These are phyloP conservation scores for Chromobotia macracanthus DNA, from an alignment of 2,797 vertebrate species.

Conservation along the genomic window DNA sequence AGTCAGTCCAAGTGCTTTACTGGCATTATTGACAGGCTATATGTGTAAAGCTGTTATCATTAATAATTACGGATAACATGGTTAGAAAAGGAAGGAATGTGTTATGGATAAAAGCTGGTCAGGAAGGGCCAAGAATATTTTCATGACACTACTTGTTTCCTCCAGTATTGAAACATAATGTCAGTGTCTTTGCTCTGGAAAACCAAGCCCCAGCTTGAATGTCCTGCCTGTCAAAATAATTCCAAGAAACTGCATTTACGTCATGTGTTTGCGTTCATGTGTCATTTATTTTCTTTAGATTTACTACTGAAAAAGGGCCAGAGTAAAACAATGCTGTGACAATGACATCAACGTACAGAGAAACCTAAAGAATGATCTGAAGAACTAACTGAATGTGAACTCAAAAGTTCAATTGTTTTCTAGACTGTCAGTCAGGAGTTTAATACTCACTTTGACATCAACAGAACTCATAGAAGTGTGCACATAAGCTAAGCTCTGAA, in stretches of 20 bases:
- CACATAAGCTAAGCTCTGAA: conserved; percentile 11
- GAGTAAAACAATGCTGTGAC: background rate
- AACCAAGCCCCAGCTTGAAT: conserved; percentile 14
- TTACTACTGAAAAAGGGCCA: background rate
- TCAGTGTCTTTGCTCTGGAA: background rate
- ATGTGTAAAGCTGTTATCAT: background rate
- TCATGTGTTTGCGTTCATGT: background rate
- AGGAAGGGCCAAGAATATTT: background rate
- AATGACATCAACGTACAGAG: background rate
- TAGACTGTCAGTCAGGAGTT: background rate
- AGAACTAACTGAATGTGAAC: background rate
- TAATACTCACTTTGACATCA: background rate
- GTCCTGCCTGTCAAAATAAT: conserved; percentile 26
- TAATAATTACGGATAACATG: too few relatives aligned
- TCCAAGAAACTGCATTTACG: background rate
- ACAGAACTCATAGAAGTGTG: conserved; percentile 3
- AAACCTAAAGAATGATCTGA: background rate
- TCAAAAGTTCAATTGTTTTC: background rate
- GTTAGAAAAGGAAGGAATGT: background rate
- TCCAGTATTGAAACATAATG: conserved; percentile 1
- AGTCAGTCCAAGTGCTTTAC: background rate
- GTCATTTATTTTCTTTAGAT: background rate
- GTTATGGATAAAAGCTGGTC: background rate
- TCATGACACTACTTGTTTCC: conserved; percentile 8
- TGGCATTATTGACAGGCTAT: background rate